Conservation (phyloP, 2,888 invertebrate species). For the Pachliopta kotzebuea region DNA sequence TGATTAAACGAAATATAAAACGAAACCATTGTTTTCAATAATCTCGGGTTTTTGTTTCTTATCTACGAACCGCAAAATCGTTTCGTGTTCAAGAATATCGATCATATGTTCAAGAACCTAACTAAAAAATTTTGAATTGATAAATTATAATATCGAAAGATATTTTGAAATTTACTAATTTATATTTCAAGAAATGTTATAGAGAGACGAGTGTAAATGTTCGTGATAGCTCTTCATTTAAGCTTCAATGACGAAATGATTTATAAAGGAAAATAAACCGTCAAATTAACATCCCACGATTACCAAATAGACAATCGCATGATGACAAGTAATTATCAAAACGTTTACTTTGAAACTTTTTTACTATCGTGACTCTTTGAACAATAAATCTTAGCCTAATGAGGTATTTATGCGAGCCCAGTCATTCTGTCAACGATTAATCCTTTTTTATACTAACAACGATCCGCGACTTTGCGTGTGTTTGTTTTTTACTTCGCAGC, state of each 20-base stretch:
- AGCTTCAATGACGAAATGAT: slow-evolving; percentile 76
- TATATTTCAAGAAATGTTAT: neutral
- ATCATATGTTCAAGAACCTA: neutral
- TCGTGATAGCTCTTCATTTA: slow-evolving; percentile 70
- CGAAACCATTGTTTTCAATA: slow-evolving; percentile 18
- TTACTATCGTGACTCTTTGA: slow-evolving; percentile 74
- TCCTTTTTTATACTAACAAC: slow-evolving; percentile 46
- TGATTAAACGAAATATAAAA: slow-evolving; percentile 24
- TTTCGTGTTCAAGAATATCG: neutral
- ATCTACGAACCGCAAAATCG: neutral
- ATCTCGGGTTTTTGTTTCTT: slow-evolving; percentile 16
- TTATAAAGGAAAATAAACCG: slow-evolving; percentile 69
- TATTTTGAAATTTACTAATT: neutral
- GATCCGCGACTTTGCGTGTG: slow-evolving; percentile 5
- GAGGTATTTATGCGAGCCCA: slow-evolving; percentile 75
- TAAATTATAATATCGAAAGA: neutral
- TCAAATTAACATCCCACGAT: slow-evolving; percentile 60
- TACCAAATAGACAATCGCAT: slow-evolving; percentile 77
- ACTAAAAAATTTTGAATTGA: too few relatives aligned
- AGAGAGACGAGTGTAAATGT: slow-evolving; percentile 32
- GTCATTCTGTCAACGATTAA: slow-evolving; percentile 72
- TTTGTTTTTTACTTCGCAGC: neutral
- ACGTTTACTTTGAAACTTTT: slow-evolving; percentile 66
- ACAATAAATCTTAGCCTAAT: slow-evolving; percentile 76
- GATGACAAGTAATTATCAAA: slow-evolving; percentile 78